Conservation (phyloP, 2,113 vertebrate species). For the Trematocara marginatum region DNA sequence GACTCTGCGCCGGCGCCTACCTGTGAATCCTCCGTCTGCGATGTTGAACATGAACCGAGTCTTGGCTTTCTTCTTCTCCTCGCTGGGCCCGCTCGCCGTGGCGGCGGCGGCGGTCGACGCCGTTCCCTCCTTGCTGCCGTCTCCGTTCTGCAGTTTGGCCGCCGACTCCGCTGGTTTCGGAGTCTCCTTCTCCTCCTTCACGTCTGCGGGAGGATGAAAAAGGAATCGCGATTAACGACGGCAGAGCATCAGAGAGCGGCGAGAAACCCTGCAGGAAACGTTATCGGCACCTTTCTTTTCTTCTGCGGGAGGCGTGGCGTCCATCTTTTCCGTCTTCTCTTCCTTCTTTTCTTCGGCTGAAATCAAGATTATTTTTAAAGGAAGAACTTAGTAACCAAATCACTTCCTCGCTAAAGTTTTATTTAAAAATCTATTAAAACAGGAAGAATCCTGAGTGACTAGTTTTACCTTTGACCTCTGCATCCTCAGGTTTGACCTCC, state of each 20-base stretch:
- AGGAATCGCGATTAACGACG: fast-evolving
- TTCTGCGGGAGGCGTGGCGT: constrained; percentile 31
- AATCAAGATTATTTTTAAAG: neutral
- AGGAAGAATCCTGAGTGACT: neutral
- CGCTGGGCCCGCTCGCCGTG: neutral
- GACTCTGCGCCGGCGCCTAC: constrained; percentile 50
- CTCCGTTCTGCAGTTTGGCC: constrained; percentile 89
- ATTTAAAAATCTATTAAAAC: neutral
- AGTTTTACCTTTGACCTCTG: constrained; percentile 75
- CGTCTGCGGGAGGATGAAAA: constrained; percentile 3
- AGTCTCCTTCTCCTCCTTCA: constrained; percentile 76
- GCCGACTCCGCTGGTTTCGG: constrained; percentile 75
- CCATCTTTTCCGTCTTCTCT: constrained; percentile 56
- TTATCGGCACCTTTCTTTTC: constrained; percentile 59
- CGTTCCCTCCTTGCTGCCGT: constrained; percentile 76
- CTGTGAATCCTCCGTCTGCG: constrained; percentile 96
- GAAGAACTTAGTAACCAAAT: neutral
- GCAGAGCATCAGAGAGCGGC: fast-evolving
- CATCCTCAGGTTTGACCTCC: constrained; percentile 79
- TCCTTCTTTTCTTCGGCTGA: constrained; percentile 59
- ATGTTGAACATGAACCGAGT: constrained; percentile 99
- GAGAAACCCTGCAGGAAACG: neutral
- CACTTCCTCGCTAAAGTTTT: neutral
- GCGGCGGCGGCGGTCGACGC: neutral
- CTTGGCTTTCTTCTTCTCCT: constrained; percentile 86